These are phyloP conservation scores for Melanophora roralis DNA, from an alignment of 2,888 invertebrate genomes.

Conservation along the genomic window DNA sequence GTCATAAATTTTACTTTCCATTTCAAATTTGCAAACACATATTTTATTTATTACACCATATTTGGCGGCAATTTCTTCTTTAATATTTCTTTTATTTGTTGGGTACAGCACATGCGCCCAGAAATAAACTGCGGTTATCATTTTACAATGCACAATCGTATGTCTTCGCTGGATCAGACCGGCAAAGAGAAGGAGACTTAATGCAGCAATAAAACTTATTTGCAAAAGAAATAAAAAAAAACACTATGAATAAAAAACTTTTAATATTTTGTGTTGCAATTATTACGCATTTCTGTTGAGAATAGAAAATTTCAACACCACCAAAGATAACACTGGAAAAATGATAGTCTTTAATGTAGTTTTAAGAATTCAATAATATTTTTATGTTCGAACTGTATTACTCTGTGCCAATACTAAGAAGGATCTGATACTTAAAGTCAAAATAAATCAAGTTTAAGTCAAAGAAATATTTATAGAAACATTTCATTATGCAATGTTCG, in stretches of 20 bases:
- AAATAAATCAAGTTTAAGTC: constrained; percentile 27
- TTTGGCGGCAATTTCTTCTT: constrained; percentile 43
- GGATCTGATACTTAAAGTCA: not conserved
- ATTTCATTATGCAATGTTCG: too few species aligned
- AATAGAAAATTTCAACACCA: not conserved
- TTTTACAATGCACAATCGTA: not conserved
- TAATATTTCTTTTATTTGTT: not conserved
- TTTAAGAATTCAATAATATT: too few species aligned
- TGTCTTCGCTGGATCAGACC: not conserved
- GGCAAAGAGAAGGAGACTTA: not conserved
- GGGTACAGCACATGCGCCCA: not conserved
- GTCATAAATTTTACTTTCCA: constrained; percentile 64
- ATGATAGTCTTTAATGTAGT: too few species aligned
- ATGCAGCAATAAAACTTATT: not conserved
- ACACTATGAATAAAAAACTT: not conserved
- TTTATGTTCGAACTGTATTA: not conserved
- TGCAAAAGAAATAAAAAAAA: not conserved
- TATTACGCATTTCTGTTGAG: constrained; percentile 1
- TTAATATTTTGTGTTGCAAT: not conserved
- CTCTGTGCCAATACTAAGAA: not conserved
- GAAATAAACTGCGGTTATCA: constrained; percentile 1
- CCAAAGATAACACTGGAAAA: too few species aligned
- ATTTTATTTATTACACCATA: constrained; percentile 56
- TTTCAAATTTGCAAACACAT: constrained; percentile 54
- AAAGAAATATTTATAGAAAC: constrained; percentile 18